Base-by-base conservation (phyloP, 2,797 vertebrate genomes). In the Rhinoraja longicauda region DNA sequence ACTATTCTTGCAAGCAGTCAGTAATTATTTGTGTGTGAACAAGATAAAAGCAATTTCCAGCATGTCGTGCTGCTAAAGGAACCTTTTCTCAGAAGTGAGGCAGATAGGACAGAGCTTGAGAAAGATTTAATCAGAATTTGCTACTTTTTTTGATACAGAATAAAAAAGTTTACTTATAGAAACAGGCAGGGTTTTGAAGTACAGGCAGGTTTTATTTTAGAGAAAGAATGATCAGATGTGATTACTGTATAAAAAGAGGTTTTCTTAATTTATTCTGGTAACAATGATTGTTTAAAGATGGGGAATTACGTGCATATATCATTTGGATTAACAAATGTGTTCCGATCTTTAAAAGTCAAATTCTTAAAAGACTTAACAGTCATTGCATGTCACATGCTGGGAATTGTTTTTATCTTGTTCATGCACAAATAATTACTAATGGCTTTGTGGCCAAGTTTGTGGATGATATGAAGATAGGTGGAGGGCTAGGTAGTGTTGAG, bases 1-100 rank as follows among this genome's bases (percentile, higher is more conserved):
- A 62, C 84, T 88, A 21, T 15, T 36, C n/a, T 92, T 45, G 39
- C 45, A 53, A 92, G 75, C 70, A 91, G 53, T 91, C 36, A 91
- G 24, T 92, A 70, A 29, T 73, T 75, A 57, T 53, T 13, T 45
- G 39, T 75, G 24, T 36, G 15, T 92, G 24, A 19, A 29, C 39
- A 53, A 26, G 26, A n/a, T 70, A 92, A 75, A 57, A n/a, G 39
- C 24, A 75, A 75, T 53, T 92, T 26, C 90, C 12, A 53, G 36
- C 39, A 91, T 75, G 90, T 70, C 29, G 6, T 45, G 53, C 75
- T 92, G 39, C 53, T 92, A 72, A n/a, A 92, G 10, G 64, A 92
- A 92, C 36, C 39, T 53, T 45, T 53, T 75, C 17, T 75, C 36
- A 45, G 70, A 73, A 29, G 39, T 7, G 19, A 15, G 15, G 36